Base-by-base conservation (phyloP, 2,888 invertebrate genomes). In the Lymantria monacha region DNA sequence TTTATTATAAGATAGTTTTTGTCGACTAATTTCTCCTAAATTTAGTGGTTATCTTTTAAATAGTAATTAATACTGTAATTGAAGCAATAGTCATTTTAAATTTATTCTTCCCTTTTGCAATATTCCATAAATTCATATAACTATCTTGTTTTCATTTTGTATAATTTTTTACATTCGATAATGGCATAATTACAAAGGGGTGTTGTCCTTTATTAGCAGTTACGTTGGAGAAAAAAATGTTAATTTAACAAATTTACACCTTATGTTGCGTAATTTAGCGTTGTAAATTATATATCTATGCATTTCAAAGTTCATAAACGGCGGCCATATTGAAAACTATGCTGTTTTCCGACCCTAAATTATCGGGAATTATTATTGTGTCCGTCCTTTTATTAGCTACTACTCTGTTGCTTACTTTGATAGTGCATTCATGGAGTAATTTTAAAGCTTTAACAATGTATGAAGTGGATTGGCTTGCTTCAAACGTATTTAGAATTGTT, bases 291-390 rank as follows among this genome's bases (percentile, higher is more conserved):
- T 59, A 55, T 42, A 50, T 9, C 50, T 42, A 44, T 9, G 44
- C 55, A 48, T 50, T 40, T 53, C 46, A 11, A 59, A 61, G 63
- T 64, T 51, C 61, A 69, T 72, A 69, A 71, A 67, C 55, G 70
- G 70, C 70, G 58, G 71, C 63, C 69, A 74, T 72, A 48, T 69
- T 70, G 66, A 70, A 66, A 72, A 70, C 59, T 70, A 56, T 51
- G 64, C 61, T 55, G 66, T 76, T 78, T 74, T 65, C 70, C 75
- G 70, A 70, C 71, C 69, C 72, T 76, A 76, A 76, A 78, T 77
- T 55, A 61, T 50, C 46, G 65, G 57, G 72, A 70, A 75, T 22
- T 71, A 72, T 72, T 71, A 68, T 71, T 60, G 72, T 71, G 22
- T 57, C 59, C 57, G 69, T 66, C 64, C 69, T 72, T 76, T 76